A percentile compares a stretch with the other conserved stretches of the same genome.
These are phyloP conservation scores for Oceanodroma leucorhoa DNA, from an alignment of 2,797 vertebrate genomes.

Conservation along the genomic window DNA sequence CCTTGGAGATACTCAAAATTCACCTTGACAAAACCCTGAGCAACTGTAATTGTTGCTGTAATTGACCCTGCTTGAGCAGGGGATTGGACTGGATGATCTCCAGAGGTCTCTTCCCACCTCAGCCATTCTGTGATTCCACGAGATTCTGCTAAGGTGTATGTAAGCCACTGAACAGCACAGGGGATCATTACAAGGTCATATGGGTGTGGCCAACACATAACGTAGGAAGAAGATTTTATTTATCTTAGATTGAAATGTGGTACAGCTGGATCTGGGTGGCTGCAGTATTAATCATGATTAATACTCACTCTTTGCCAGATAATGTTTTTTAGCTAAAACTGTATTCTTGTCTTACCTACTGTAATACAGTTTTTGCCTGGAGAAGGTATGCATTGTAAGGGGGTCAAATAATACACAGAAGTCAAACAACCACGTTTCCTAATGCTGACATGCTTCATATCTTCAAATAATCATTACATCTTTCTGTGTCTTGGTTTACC, in stretches of 20 bases:
- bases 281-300: background rate
- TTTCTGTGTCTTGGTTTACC: background rate
- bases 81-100: background rate
- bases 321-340: background rate
- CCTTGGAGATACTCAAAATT: background rate
- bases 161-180: background rate
- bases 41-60: background rate
- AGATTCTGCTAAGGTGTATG: background rate
- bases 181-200: background rate
- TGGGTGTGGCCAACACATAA: background rate
- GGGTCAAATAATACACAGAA: background rate
- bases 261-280: background rate
- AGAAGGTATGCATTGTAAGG: background rate
- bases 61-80: background rate
- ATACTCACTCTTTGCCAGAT: background rate
- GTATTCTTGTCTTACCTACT: background rate
- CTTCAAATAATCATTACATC: background rate
- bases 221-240: background rate
- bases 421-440: background rate
- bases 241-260: background rate
- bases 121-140: background rate
- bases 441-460: background rate
- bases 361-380: background rate
- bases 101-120: background rate
- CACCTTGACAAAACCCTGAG: background rate